Conservation (phyloP, 2,113 vertebrate species). For the Mirza zaza region DNA sequence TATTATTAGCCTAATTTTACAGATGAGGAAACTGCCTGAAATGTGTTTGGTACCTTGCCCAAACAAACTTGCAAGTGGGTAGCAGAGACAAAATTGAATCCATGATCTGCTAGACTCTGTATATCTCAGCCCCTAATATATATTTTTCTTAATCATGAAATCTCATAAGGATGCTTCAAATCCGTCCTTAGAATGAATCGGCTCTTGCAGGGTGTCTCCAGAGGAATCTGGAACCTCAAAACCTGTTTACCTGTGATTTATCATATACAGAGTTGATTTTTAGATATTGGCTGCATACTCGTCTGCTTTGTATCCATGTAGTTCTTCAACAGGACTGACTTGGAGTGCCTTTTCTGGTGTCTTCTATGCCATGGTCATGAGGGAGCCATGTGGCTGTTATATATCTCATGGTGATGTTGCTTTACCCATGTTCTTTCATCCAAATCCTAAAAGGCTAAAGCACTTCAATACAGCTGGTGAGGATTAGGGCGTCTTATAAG, state of each 20-base stretch:
- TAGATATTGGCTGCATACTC: not conserved
- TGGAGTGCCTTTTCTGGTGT: not conserved
- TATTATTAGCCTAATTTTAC: not conserved
- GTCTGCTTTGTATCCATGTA: not conserved
- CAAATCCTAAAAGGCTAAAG: slow-evolving; percentile 55
- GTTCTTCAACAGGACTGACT: not conserved
- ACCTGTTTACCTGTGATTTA: not conserved
- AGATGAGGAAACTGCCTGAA: not conserved
- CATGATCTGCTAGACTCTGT: not conserved
- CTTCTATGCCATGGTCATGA: not conserved
- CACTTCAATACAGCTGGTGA: slow-evolving; percentile 63
- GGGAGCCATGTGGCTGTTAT: not conserved
- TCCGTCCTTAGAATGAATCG: not conserved
- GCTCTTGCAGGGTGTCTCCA: not conserved
- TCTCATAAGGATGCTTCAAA: not conserved
- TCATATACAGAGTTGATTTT: not conserved
- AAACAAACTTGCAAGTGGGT: not conserved
- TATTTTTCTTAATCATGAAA: not conserved
- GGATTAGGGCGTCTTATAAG: slow-evolving; percentile 57
- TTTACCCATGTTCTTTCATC: slow-evolving; percentile 63
- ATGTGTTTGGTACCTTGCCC: not conserved
- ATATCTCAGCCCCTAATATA: not conserved
- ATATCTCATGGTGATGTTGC: not conserved
- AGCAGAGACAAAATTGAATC: not conserved
- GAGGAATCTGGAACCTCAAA: not conserved